Evolutionary conservation across 2,797 vertebrate genomes (phyloP).

Genomic region (Centropyge bicolor): DNA sequence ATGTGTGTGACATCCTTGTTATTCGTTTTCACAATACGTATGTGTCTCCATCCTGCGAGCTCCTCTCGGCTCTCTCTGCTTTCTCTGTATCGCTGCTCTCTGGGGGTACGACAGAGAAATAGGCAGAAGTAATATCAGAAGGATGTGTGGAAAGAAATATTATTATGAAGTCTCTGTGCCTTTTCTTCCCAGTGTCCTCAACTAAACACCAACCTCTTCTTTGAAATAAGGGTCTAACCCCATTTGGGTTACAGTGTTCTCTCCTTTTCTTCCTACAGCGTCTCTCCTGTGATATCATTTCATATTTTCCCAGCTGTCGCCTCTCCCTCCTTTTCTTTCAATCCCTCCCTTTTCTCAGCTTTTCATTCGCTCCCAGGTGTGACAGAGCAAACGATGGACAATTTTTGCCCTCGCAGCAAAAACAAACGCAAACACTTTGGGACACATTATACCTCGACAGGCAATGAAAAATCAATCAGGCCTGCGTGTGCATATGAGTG

Average conservation of each 20-base stretch:
- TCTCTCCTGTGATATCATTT: conserved; percentile 26
- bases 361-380: conserved; percentile 51
- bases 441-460: conserved; percentile 53
- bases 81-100: conserved; percentile 39
- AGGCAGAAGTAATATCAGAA: conserved; percentile 44
- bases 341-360: conserved; percentile 20
- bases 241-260: conserved; percentile 12
- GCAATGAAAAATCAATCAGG: conserved; percentile 70
- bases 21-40: conserved; percentile 8
- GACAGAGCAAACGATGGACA: conserved; percentile 53
- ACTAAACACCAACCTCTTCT: conserved; percentile 22
- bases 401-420: conserved; percentile 49
- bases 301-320: conserved; percentile 44
- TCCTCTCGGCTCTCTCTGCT: conserved; percentile 11
- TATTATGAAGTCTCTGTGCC: conserved; percentile 24
- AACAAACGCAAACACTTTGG: conserved; percentile 61
- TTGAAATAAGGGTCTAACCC: conserved; percentile 22
- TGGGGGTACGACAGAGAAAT: conserved; percentile 37
- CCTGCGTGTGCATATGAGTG: conserved; percentile 8
- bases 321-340: conserved; percentile 5
- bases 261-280: conserved; percentile 17
- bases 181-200: conserved; percentile 31
- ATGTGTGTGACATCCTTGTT: conserved; percentile 31
- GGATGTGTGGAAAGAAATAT: conserved; percentile 26
- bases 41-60: conserved; percentile 19